These are phyloP conservation scores for Oryzias sinensis DNA, from an alignment of 2,797 vertebrate species.

Conservation along the genomic window DNA sequence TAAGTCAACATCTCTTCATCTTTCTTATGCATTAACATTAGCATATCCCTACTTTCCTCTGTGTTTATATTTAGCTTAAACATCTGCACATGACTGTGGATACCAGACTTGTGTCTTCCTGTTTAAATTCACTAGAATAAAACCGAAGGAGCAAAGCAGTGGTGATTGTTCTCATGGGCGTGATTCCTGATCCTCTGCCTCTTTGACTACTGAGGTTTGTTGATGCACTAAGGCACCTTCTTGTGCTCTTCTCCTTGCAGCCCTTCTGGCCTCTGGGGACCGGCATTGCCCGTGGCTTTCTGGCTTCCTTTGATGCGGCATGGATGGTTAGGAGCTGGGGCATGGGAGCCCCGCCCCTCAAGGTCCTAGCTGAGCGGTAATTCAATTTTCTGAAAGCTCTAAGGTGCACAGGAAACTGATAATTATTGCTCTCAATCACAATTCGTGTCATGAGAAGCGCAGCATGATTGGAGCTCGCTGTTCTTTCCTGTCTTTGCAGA, in stretches of 20 bases:
- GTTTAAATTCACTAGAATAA: no score
- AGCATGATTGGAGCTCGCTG: no score
- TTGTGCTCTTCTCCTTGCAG: slow-evolving; percentile 60
- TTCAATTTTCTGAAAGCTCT: neutral
- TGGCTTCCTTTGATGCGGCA: slow-evolving; percentile 87
- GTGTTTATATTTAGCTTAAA: no score
- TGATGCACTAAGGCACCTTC: neutral
- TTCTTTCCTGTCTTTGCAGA: no score
- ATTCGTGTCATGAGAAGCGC: neutral
- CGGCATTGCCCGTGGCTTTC: slow-evolving; percentile 89
- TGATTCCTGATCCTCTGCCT: neutral
- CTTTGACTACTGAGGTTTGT: neutral
- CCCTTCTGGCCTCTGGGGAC: slow-evolving; percentile 97
- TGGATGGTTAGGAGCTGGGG: slow-evolving; percentile 95
- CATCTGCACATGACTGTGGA: no score
- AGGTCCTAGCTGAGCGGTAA: slow-evolving; percentile 90
- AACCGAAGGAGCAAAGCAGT: no score
- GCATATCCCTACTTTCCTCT: no score
- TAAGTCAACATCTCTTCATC: no score
- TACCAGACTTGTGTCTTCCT: no score
- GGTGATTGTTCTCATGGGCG: no score
- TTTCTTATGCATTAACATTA: no score
- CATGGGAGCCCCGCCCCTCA: slow-evolving; percentile 72
- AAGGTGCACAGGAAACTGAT: no score
- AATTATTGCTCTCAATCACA: neutral